Evolutionary conservation across 2,113 vertebrate genomes (phyloP).

Genomic region (Pipra filicauda): DNA sequence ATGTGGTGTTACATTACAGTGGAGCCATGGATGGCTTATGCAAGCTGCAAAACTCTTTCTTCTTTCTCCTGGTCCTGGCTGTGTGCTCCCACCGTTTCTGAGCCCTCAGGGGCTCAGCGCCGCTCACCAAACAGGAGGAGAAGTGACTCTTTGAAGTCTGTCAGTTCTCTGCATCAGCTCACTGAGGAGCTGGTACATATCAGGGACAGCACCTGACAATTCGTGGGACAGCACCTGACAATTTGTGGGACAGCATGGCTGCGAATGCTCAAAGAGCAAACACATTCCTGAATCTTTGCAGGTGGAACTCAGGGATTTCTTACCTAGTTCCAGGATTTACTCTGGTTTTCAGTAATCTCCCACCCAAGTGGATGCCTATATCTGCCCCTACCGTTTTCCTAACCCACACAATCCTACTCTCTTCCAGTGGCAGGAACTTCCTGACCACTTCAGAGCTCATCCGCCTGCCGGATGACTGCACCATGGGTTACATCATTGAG

Average conservation of each 20-base stretch:
- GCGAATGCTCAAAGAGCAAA: background rate
- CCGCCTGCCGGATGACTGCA: slow-evolving; percentile 90
- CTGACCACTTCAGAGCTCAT: slow-evolving; percentile 83
- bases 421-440: slow-evolving; percentile 79
- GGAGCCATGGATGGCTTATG: background rate
- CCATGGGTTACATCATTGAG: slow-evolving; percentile 91
- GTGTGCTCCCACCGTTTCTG: background rate
- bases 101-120: background rate
- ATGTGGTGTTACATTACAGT: background rate
- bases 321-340: background rate
- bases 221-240: background rate
- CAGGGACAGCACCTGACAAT: background rate
- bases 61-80: background rate
- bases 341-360: background rate
- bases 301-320: background rate
- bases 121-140: background rate
- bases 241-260: background rate
- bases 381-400: background rate
- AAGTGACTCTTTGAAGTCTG: background rate
- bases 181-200: accelerated
- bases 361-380: background rate
- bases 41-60: background rate
- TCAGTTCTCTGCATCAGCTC: background rate
- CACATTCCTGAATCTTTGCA: background rate
- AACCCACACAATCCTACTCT: background rate